Percentiles rank a stretch among this genome's conserved stretches.
Conservation (phyloP, 2,113 vertebrate species). For the Ciconia stormi region DNA sequence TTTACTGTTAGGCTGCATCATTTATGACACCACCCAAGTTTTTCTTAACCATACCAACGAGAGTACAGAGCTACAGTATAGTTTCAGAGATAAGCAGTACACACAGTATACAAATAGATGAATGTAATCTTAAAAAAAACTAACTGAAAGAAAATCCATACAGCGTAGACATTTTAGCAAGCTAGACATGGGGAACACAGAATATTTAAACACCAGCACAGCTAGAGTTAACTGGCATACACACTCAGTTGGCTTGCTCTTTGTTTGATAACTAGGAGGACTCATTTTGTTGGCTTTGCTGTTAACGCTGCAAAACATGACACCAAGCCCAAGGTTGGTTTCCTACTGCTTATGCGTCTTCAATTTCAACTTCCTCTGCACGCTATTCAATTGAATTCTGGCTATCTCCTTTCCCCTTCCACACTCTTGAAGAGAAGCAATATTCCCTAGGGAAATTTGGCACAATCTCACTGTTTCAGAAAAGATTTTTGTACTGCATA, state of each 20-base stretch:
- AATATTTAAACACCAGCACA: background rate
- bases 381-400: constrained; percentile 47
- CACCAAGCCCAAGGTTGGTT: constrained; percentile 56
- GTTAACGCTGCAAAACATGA: constrained; percentile 59
- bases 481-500: background rate
- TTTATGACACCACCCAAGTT: background rate
- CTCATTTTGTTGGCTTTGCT: constrained; percentile 48
- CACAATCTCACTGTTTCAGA: background rate
- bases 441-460: constrained; percentile 48
- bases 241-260: background rate
- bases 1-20: background rate
- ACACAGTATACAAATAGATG: background rate
- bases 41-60: background rate
- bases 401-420: constrained; percentile 61
- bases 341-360: constrained; percentile 51
- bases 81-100: background rate
- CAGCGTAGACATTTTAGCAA: background rate
- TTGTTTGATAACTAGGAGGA: constrained; percentile 45
- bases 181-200: background rate
- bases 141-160: background rate
- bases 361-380: constrained; percentile 62
- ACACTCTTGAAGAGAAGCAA: constrained; percentile 36
- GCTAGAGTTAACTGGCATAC: constrained; percentile 33
- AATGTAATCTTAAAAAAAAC: background rate
- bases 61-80: background rate